These are phyloP conservation scores for Cephonodes hylas DNA, from an alignment of 2,888 invertebrate species.

Conservation along the genomic window DNA sequence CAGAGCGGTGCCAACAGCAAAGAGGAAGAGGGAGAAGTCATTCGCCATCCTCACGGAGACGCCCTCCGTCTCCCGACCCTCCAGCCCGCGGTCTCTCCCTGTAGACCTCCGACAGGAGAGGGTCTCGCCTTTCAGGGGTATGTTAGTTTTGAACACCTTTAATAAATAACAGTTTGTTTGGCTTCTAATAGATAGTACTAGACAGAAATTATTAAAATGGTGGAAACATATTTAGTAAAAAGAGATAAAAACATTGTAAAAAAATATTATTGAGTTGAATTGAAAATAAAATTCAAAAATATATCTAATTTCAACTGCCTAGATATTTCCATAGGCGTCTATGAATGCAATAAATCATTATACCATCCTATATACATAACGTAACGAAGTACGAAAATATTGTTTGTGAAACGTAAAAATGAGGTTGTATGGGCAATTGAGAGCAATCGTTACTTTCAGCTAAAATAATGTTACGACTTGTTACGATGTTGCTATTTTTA, in stretches of 20 bases:
- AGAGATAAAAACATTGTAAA: too few species aligned
- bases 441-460: not conserved
- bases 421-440: not conserved
- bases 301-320: too few species aligned
- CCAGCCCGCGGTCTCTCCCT: conserved; percentile 66
- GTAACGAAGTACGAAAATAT: too few species aligned
- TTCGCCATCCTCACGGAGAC: conserved; percentile 86
- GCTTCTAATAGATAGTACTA: too few species aligned
- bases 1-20: conserved; percentile 72
- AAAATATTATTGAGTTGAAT: too few species aligned
- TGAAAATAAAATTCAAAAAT: too few species aligned
- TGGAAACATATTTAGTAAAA: too few species aligned
- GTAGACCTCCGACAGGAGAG: conserved; percentile 66
- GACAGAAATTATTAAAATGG: too few species aligned
- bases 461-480: not conserved
- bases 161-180: too few species aligned
- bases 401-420: not conserved
- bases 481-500: not conserved
- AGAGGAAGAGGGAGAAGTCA: conserved; percentile 84
- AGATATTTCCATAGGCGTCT: too few species aligned
- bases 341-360: not conserved
- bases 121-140: conserved; percentile 83
- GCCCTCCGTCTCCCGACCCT: conserved; percentile 74
- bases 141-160: too few species aligned
- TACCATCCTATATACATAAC: too few species aligned